Evolutionary conservation across 2,888 invertebrate species (phyloP), one percentile per base, ranked within the genome.

Genomic region (Bombylius major): DNA sequence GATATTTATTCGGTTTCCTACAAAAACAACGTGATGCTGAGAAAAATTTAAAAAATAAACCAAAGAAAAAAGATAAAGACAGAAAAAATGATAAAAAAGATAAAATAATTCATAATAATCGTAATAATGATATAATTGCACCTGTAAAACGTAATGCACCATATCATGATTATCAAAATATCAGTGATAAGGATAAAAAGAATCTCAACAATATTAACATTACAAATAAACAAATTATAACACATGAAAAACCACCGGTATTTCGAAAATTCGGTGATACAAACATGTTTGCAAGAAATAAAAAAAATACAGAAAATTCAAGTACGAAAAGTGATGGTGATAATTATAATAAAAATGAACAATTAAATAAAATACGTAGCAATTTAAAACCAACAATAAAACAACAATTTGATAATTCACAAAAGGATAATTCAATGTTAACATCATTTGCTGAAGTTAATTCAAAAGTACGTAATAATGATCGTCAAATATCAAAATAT

Each of bases 221-320:
- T 13, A 54, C 50, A 33, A 45, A 48, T 44, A 53, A 53, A 45
- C 47, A 45, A 33, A 54, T 42, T 9, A 58, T 48, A 33, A 47
- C 51, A 4, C 13, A 47, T 12, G 56, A 59, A 49, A 56, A 53
- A 11, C n/a, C 53, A 14, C 56, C 57, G 1, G 54, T 58, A 8
- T 62, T 52, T 50, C 53, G 63, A 12, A 60, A 60, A 59, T 63
- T 63, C 49, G 63, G 63, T 32, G 63, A 63, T 47, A 63, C 63
- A 5, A 62, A 61, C 55, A 50, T 58, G 33, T 33, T 61, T 32
- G 12, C 53, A 11, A 61, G 58, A 50, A 61, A 56, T 50, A 59
- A 58, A 23, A 58, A 57, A 34, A 59, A 59, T 47, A 8, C 32
- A 23, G 13, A 34, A 7, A 53, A 50, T 13, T 49, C 34, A 50